These are phyloP conservation scores for Trissonchulus latispiculum DNA, from an alignment of 2,888 invertebrate genomes.

Conservation along the genomic window DNA sequence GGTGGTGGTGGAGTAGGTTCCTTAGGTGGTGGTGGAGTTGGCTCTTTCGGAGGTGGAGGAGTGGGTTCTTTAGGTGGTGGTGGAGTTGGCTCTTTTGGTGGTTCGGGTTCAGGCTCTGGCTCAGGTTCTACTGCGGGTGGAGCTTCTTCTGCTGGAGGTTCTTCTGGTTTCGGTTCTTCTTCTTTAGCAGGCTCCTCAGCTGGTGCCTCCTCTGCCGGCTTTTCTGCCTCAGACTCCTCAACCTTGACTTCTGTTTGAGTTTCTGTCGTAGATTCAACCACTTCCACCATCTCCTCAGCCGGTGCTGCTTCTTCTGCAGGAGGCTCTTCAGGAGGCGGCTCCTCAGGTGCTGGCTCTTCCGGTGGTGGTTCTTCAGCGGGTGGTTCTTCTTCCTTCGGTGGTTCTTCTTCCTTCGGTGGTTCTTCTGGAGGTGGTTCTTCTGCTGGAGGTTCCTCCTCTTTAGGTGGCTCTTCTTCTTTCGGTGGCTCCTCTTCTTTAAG, in stretches of 20 bases:
- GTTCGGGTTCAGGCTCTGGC: slow-evolving; percentile 6
- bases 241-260: not conserved
- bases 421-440: not conserved
- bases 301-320: not conserved
- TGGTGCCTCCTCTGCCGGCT: not conserved
- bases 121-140: not conserved
- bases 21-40: slow-evolving; percentile 15
- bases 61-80: slow-evolving; percentile 17
- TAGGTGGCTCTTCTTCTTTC: not conserved
- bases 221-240: not conserved
- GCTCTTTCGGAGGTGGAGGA: slow-evolving; percentile 16
- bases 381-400: not conserved
- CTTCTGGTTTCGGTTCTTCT: not conserved
- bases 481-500: not conserved
- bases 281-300: not conserved
- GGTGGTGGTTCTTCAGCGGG: too few relatives aligned
- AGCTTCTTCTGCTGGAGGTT: not conserved
- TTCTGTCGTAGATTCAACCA: not conserved
- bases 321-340: not conserved
- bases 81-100: slow-evolving; percentile 3
- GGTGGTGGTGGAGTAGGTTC: slow-evolving; percentile 11
- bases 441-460: not conserved
- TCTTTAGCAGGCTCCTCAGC: not conserved
- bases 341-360: not conserved
- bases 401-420: not conserved